These are phyloP conservation scores for Chunga burmeisteri DNA, from an alignment of 2,113 vertebrate genomes.

Conservation along the genomic window DNA sequence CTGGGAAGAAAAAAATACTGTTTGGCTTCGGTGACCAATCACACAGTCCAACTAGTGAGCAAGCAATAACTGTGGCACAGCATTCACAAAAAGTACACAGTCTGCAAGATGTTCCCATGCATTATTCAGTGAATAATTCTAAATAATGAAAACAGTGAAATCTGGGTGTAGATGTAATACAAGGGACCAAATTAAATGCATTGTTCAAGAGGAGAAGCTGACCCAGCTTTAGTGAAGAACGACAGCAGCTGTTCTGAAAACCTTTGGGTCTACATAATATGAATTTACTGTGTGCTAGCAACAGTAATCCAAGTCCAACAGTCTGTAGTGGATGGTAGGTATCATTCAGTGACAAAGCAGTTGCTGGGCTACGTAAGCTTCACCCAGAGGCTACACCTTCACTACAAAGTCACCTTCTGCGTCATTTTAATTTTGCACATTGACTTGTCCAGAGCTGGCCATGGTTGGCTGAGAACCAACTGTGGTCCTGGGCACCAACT, in stretches of 20 bases:
- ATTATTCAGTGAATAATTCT: constrained; percentile 49
- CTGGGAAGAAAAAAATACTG: not conserved
- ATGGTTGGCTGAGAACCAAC: fast-evolving
- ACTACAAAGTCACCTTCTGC: not conserved
- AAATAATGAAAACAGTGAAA: constrained; percentile 32
- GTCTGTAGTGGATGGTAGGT: no score
- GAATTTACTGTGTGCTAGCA: not conserved
- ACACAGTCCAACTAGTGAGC: not conserved
- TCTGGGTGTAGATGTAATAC: not conserved
- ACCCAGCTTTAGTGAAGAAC: not conserved
- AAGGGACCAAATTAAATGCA: not conserved
- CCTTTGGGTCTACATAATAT: not conserved
- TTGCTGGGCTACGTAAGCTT: not conserved
- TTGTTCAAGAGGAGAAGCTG: not conserved
- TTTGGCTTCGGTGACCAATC: not conserved
- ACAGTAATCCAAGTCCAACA: not conserved
- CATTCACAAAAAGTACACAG: not conserved
- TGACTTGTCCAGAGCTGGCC: not conserved
- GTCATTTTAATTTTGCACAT: not conserved
- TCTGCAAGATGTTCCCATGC: not conserved
- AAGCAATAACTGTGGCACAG: not conserved
- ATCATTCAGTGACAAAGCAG: not conserved
- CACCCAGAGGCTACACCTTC: not conserved
- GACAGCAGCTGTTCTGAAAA: not conserved
- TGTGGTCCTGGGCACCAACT: not conserved